Base-by-base conservation (phyloP, 2,797 vertebrate genomes). In the Scolopax bukidnonensis region DNA sequence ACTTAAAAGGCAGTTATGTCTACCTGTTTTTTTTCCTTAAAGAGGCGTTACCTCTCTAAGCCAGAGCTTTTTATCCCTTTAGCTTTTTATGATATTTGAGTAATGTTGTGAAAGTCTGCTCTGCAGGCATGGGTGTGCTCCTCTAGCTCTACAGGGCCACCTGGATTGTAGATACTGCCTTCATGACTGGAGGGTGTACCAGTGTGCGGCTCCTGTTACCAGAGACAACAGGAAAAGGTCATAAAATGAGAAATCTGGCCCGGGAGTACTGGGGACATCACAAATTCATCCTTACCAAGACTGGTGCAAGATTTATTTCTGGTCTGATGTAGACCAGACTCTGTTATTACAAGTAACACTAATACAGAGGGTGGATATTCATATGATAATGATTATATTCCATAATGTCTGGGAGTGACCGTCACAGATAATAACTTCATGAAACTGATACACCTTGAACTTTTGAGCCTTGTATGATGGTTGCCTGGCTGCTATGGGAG, bases 1-100 rank as follows among this genome's bases (percentile, higher is more conserved):
- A 19, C 86, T 86, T 81, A 53, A 82, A 89, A 93, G 41, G 38
- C 38, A 60, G 19, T 76, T 84, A 12, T 76, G 92, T 90, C 56
- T 81, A 84, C 40, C 25, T 30, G 0, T 91, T 83, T 77, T 57
- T 53, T 56, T 43, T 73, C 59, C 54, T 70, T 82, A 40, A 74
- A 84, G 59, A 63, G 25, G 9, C 32, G 36, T 61, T 54, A 33
- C 23, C 43, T 57, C 60, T 79, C 40, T 64, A n/a, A 69, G 14
- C 20, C 53, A n/a, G 50, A 84, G 77, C 23, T 43, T 43, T 43
- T 43, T 79, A 38, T 17, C 28, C n/a, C 0, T 0, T 18, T 51
- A 41, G 36, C 47, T 70, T 93, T 78, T 84, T 65, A 25, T 21
- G n/a, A 6, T 40, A 11, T 33, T 40, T 65, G 54, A 73, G 41